These are phyloP conservation scores for Himalopsyche japonica DNA, from an alignment of 2,888 invertebrate genomes.

Conservation along the genomic window DNA sequence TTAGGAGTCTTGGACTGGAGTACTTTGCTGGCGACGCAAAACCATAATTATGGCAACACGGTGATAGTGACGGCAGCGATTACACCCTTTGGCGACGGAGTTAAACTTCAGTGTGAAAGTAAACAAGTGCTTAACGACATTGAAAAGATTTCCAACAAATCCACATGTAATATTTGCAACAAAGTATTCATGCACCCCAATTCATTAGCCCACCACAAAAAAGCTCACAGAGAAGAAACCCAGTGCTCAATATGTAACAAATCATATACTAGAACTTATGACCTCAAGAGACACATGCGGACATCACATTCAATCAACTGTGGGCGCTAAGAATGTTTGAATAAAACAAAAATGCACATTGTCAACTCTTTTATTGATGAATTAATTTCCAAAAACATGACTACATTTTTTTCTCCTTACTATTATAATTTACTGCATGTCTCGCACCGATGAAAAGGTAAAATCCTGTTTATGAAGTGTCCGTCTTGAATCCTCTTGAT, in stretches of 20 bases:
- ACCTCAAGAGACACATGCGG: slow-evolving; percentile 32
- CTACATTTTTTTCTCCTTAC: neutral
- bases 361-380: neutral
- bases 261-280: slow-evolving; percentile 26
- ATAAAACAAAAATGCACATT: neutral
- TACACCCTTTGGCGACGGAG: slow-evolving; percentile 16
- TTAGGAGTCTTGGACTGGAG: slow-evolving; percentile 29
- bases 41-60: neutral
- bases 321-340: neutral
- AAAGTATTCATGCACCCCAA: slow-evolving; percentile 51
- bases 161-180: slow-evolving; percentile 50
- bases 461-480: neutral
- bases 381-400: neutral
- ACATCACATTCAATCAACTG: slow-evolving; percentile 20
- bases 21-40: slow-evolving; percentile 6
- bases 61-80: slow-evolving; percentile 5
- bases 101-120: slow-evolving; percentile 19
- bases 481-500: neutral
- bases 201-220: slow-evolving; percentile 52
- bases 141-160: slow-evolving; percentile 14
- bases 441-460: neutral
- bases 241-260: slow-evolving; percentile 49
- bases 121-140: slow-evolving; percentile 13
- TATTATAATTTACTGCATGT: neutral
- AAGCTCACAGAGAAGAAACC: slow-evolving; percentile 52